A percentile compares a stretch with the other conserved stretches of the same genome.
Evolutionary conservation across 1,140 invertebrate genomes (phyloP).

Genomic region (Solenopsis invicta): DNA sequence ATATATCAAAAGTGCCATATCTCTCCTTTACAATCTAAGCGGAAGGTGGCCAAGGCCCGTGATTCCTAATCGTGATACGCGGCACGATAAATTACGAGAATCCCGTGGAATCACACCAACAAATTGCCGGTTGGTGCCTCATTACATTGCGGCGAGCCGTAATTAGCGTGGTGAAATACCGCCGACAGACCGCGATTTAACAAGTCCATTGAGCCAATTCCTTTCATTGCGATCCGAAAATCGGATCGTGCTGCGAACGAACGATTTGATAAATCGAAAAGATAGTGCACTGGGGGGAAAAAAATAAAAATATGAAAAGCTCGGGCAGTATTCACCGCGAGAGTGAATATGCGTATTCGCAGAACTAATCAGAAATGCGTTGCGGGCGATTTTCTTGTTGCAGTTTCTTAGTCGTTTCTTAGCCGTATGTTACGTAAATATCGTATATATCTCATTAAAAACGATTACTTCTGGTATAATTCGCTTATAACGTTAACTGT

Average conservation of each 20-base stretch:
- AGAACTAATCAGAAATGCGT: slow-evolving; percentile 33
- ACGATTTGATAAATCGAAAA: background rate
- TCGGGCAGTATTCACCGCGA: background rate
- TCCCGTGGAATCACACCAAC: slow-evolving; percentile 65
- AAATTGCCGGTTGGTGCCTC: slow-evolving; percentile 67
- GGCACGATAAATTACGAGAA: slow-evolving; percentile 72
- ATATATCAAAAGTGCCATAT: background rate
- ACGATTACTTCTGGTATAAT: slow-evolving; percentile 21
- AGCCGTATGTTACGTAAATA: slow-evolving; percentile 44
- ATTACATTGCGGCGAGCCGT: slow-evolving; percentile 69
- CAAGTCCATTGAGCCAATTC: slow-evolving; percentile 66
- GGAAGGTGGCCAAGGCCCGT: slow-evolving; percentile 29
- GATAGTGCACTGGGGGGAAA: background rate
- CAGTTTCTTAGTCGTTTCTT: background rate
- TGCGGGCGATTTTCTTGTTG: slow-evolving; percentile 21
- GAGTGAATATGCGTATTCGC: background rate
- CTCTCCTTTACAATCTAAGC: slow-evolving; percentile 14
- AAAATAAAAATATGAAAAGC: background rate
- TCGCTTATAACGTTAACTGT: slow-evolving; percentile 22
- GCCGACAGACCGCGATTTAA: slow-evolving; percentile 64
- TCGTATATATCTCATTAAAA: slow-evolving; percentile 45
- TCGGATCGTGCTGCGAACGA: background rate
- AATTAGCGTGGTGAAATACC: slow-evolving; percentile 74
- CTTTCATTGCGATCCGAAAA: slow-evolving; percentile 28
- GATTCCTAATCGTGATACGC: slow-evolving; percentile 52